Conservation (phyloP, 2,888 invertebrate species). For the Leistus spinibarbis region DNA sequence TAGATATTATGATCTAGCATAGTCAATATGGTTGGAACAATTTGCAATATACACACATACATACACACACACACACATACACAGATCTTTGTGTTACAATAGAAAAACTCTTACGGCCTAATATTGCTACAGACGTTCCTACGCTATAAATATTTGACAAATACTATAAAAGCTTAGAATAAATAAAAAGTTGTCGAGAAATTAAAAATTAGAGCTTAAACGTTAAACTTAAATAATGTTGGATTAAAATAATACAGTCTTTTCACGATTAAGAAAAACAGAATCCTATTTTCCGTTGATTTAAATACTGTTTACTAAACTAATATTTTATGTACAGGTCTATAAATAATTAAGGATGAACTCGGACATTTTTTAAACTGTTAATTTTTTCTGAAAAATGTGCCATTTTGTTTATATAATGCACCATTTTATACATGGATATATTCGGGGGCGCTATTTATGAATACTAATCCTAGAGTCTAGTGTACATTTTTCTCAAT, state of each 20-base stretch:
- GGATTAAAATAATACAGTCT: conserved; percentile 52
- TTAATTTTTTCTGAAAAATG: too few relatives aligned
- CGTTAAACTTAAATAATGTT: neutral
- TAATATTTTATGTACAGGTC: conserved; percentile 1
- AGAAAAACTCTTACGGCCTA: conserved; percentile 29
- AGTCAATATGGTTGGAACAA: neutral
- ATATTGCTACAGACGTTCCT: conserved; percentile 30
- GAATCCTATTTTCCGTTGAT: neutral
- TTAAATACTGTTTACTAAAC: neutral
- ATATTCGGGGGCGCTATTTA: too few relatives aligned
- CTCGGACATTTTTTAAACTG: too few relatives aligned
- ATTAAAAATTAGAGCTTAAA: neutral
- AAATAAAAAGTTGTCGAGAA: conserved; percentile 28
- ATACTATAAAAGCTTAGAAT: conserved; percentile 33
- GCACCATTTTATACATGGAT: too few relatives aligned
- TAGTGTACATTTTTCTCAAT: neutral
- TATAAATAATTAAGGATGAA: neutral
- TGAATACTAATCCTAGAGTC: conserved; percentile 1
- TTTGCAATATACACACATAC: conserved; percentile 16
- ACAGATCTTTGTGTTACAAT: conserved; percentile 4
- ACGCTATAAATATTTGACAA: conserved; percentile 22
- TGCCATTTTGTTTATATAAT: too few relatives aligned
- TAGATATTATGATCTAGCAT: neutral
- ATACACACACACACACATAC: conserved; percentile 4
- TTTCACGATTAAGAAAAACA: conserved; percentile 50